Base-by-base conservation (phyloP, 2,113 vertebrate genomes). In the Natator depressus region DNA sequence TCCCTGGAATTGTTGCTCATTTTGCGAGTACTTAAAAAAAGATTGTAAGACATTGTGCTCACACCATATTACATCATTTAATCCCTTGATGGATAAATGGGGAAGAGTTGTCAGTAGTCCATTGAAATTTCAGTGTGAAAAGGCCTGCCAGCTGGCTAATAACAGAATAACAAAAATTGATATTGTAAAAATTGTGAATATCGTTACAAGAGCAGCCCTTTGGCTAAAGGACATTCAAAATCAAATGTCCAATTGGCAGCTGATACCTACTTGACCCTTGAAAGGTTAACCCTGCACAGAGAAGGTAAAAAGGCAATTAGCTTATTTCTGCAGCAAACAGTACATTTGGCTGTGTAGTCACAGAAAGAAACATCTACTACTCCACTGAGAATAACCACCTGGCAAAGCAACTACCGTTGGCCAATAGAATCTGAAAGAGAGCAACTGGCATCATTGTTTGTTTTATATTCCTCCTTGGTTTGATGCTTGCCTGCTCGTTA, bases 81-180 rank as follows among this genome's bases (percentile, higher is more conserved):
- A 53, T 87, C 80, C 83, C 95, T 79, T 69, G 93, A 91, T 76
- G 78, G 57, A 55, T 6, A 59, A n/a, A 54, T 79, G 87, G 46
- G 76, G 85, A 90, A 16, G 29, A 35, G 14, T 51, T 80, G 87
- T 91, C 95, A 97, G 85, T 38, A 96, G 22, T 47, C n/a, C 91
- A 85, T 0, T 88, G 92, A 84, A 91, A 96, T 90, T 87, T 76
- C 89, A 87, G 3, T 4, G 49, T 80, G 89, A 0, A 0, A 87
- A 82, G 42, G 65, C 47, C 59, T 95, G 94, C 97, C 98, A 98
- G 95, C 93, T 98, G 97, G 94, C 92, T 96, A 82, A 29, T 82
- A 89, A 88, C 35, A 89, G 75, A 86, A 9, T 5, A 54, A 81
- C 57, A 86, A 51, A 92, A 91, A 89, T n/a, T 22, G 17, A 0